Evolutionary conservation across 2,797 vertebrate genomes (phyloP).

Genomic region (Falco peregrinus): DNA sequence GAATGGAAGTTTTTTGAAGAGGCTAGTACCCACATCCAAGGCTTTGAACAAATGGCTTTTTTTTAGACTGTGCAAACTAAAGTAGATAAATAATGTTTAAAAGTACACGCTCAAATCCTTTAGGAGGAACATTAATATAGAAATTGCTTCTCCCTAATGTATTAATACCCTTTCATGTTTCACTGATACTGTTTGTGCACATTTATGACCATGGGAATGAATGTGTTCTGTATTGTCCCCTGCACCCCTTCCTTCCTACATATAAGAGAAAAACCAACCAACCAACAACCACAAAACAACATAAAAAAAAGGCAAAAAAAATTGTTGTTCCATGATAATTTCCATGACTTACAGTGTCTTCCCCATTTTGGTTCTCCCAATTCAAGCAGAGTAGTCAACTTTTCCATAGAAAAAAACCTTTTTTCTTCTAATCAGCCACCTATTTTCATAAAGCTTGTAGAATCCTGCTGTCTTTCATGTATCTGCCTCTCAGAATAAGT

Average conservation of each 20-base stretch:
- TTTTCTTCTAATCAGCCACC: background rate
- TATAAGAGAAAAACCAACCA: background rate
- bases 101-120: background rate
- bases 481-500: background rate
- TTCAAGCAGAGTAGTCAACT: background rate
- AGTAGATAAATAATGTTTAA: background rate
- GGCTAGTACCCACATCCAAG: background rate
- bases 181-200: background rate
- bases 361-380: background rate
- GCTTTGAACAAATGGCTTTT: background rate
- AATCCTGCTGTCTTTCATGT: background rate
- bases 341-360: background rate
- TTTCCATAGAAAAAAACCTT: fast-evolving
- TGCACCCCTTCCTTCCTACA: background rate
- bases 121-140: background rate
- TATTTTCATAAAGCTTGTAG: background rate
- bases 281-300: background rate
- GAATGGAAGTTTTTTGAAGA: background rate
- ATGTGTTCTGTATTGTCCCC: background rate
- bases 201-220: background rate
- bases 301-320: background rate
- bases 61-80: background rate
- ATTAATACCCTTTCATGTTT: background rate
- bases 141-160: background rate
- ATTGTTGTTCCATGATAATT: background rate